A percentile compares a stretch with the other conserved stretches of the same genome.
Conservation (phyloP, 2,888 invertebrate genomes). For the Cephus rjabovi region DNA sequence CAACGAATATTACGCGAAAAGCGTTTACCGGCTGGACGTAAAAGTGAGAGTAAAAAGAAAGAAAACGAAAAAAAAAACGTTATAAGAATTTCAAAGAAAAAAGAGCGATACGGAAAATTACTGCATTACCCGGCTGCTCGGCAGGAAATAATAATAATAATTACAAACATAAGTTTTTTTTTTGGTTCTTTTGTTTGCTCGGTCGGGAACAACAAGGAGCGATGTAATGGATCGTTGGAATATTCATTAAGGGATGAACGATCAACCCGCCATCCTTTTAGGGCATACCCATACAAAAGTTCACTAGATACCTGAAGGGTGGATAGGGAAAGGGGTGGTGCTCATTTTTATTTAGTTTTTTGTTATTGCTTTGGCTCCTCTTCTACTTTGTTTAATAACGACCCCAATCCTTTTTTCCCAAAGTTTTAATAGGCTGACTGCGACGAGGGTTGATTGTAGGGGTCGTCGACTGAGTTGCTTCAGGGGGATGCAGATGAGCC, state of each 20-base stretch:
- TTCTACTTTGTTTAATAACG: neutral
- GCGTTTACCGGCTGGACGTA: slow-evolving; percentile 12
- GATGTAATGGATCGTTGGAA: neutral
- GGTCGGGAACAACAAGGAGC: neutral
- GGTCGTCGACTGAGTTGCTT: neutral
- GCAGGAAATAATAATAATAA: neutral
- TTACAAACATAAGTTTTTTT: neutral
- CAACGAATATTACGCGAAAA: neutral
- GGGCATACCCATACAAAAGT: neutral
- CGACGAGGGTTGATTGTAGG: neutral
- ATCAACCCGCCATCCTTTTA: neutral
- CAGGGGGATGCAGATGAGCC: neutral
- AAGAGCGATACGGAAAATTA: neutral
- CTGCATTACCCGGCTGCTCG: neutral
- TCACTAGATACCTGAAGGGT: neutral
- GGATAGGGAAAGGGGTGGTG: neutral
- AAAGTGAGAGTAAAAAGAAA: neutral
- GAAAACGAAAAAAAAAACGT: neutral
- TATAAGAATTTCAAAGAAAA: neutral
- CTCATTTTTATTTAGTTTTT: neutral
- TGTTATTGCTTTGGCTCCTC: neutral
- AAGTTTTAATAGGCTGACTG: neutral
- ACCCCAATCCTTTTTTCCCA: neutral
- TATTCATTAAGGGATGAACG: neutral
- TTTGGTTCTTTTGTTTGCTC: neutral